phyloP scores from a whole-genome alignment of 2,888 invertebrate genomes.

The Apodemia mormo region DNA sequence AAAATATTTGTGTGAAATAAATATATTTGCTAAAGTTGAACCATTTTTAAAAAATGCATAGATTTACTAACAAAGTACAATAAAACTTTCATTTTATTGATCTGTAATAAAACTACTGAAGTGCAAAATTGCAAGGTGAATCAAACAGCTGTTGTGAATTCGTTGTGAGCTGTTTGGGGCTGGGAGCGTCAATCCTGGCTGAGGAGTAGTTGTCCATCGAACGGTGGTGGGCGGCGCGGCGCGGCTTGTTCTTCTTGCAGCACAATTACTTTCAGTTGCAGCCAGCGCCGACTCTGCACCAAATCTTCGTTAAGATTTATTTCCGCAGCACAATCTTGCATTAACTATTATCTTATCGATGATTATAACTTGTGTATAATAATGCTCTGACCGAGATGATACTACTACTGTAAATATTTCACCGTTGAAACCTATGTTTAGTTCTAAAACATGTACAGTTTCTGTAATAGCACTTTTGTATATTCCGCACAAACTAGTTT shows the following conservation, averaged over 20 bases:
- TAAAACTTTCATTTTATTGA: not conserved
- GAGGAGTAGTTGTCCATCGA: slow-evolving; percentile 74
- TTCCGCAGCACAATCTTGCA: slow-evolving; percentile 82
- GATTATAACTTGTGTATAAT: slow-evolving; percentile 77
- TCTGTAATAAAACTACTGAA: not conserved
- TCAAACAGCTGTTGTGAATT: not conserved
- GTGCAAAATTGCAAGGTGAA: not conserved
- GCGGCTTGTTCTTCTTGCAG: slow-evolving; percentile 86
- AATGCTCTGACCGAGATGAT: slow-evolving; percentile 67
- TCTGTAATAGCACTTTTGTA: slow-evolving; percentile 81
- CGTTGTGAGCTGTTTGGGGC: not conserved
- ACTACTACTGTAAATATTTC: slow-evolving; percentile 82
- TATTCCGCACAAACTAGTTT: slow-evolving; percentile 81
- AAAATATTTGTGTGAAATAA: too few species aligned
- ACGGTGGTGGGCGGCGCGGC: slow-evolving; percentile 55
- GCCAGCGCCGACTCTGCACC: slow-evolving; percentile 79
- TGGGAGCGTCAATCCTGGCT: slow-evolving; percentile 76
- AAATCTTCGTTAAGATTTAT: slow-evolving; percentile 77
- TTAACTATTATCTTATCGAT: slow-evolving; percentile 73
- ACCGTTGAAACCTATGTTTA: slow-evolving; percentile 79
- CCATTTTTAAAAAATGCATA: too few species aligned
- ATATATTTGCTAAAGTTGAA: too few species aligned
- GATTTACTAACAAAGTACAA: too few species aligned
- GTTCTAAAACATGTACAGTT: slow-evolving; percentile 84
- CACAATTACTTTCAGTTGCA: slow-evolving; percentile 88